These are phyloP conservation scores for Ctenosaura bakeri DNA, from an alignment of 2,797 vertebrate genomes.

Conservation along the genomic window DNA sequence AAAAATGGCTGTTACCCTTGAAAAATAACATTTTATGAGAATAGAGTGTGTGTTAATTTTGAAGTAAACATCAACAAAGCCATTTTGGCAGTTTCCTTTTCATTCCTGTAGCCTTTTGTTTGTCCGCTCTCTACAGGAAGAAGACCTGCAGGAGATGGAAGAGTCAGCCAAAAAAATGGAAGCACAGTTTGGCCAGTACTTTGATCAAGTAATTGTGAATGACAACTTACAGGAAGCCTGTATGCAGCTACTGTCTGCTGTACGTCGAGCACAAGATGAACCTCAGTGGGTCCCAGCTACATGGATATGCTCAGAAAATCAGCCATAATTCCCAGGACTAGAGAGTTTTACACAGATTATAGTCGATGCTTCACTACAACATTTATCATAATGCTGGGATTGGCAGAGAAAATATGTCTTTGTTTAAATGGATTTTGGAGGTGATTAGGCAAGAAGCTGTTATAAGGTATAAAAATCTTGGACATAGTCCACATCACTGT, in stretches of 20 bases:
- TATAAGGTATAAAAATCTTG: slow-evolving; percentile 44
- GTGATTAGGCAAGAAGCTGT: slow-evolving; percentile 64
- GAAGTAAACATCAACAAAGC: background rate
- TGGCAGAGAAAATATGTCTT: slow-evolving; percentile 66
- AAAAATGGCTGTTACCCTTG: background rate
- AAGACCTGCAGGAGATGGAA: slow-evolving; percentile 94
- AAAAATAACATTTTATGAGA: background rate
- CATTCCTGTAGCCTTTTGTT: background rate
- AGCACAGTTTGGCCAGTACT: slow-evolving; percentile 89
- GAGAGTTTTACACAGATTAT: slow-evolving; percentile 57
- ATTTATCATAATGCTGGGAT: slow-evolving; percentile 66
- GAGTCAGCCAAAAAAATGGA: slow-evolving; percentile 89
- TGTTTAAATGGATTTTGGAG: slow-evolving; percentile 57
- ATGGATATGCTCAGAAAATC: slow-evolving; percentile 88
- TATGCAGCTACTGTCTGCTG: slow-evolving; percentile 82
- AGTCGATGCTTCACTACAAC: slow-evolving; percentile 64
- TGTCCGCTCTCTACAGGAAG: slow-evolving; percentile 83
- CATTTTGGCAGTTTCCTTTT: too few relatives aligned
- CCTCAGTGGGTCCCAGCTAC: slow-evolving; percentile 93
- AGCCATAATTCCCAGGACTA: slow-evolving; percentile 76
- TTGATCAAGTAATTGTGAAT: slow-evolving; percentile 92
- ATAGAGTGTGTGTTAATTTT: background rate
- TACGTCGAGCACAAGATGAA: slow-evolving; percentile 88
- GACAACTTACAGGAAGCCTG: slow-evolving; percentile 88
- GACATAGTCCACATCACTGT: background rate